phyloP scores from a whole-genome alignment of 2,797 vertebrate species.

The Hyperoplus lanceolatus region DNA sequence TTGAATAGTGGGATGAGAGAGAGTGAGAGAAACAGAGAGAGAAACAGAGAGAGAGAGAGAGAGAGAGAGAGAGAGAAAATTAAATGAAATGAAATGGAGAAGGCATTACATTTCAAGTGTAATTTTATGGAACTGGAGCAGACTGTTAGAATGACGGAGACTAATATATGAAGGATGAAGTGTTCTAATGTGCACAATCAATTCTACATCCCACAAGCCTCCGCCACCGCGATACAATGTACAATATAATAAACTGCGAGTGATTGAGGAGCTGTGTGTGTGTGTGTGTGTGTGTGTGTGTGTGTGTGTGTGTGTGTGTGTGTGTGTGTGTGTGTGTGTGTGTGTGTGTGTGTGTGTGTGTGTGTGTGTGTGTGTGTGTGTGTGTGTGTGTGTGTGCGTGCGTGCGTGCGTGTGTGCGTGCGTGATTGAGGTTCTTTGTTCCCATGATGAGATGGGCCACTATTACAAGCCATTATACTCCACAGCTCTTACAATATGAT shows the following conservation, averaged over 20 bases:
- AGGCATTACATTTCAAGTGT: conserved; percentile 35
- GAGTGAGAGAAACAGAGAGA: too few relatives aligned
- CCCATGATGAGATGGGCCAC: conserved; percentile 37
- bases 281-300: too few relatives aligned
- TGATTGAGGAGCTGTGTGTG: conserved; percentile 27
- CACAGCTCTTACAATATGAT: conserved; percentile 45
- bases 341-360: too few relatives aligned
- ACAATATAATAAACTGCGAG: conserved; percentile 25
- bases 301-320: too few relatives aligned
- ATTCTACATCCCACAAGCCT: conserved; percentile 22
- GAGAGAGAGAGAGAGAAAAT: too few relatives aligned
- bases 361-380: too few relatives aligned
- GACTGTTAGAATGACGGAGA: conserved; percentile 29
- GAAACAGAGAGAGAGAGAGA: too few relatives aligned
- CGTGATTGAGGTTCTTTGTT: conserved; percentile 61
- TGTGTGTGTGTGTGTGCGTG: too few relatives aligned
- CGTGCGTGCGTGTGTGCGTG: background rate
- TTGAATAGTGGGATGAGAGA: conserved; percentile 2
- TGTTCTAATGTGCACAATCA: conserved; percentile 48
- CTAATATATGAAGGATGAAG: conserved; percentile 45
- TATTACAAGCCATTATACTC: conserved; percentile 47
- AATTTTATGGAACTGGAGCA: conserved; percentile 22
- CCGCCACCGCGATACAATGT: conserved; percentile 12
- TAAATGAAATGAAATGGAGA: conserved; percentile 4
- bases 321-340: too few relatives aligned